Conservation (phyloP, 2,113 vertebrate genomes). For the Lepus europaeus region DNA sequence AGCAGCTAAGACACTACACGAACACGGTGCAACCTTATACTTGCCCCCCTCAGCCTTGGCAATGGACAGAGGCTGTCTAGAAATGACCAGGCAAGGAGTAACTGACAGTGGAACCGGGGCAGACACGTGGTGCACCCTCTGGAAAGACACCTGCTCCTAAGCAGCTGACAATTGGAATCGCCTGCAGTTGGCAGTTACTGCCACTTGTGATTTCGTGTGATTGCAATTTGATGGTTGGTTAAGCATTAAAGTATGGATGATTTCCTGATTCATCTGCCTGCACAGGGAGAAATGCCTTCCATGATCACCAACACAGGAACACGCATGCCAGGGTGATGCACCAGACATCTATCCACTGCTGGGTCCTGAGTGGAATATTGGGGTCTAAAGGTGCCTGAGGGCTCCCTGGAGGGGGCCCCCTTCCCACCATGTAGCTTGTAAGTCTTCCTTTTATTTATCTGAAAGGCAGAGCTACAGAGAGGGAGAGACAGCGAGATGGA, state of each 20-base stretch:
- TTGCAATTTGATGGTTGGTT: not conserved
- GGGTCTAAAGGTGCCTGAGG: not conserved
- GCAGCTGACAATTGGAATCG: not conserved
- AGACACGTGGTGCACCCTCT: too few species aligned
- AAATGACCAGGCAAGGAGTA: not conserved
- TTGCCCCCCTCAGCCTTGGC: not conserved
- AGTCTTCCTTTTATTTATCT: not conserved
- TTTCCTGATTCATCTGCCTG: not conserved
- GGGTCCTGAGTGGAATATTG: not conserved
- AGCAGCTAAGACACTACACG: too few species aligned
- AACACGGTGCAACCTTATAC: not conserved
- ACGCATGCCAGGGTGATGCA: not conserved
- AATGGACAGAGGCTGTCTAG: not conserved
- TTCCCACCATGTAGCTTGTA: not conserved
- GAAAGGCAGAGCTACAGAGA: too few species aligned
- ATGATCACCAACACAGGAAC: fast-evolving
- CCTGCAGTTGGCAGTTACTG: fast-evolving
- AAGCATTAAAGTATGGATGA: not conserved
- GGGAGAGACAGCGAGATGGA: too few species aligned
- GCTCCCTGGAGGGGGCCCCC: not conserved
- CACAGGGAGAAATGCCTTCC: not conserved
- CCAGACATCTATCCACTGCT: not conserved
- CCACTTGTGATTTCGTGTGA: not conserved
- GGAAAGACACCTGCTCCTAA: not conserved
- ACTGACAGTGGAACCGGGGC: not conserved